These are phyloP conservation scores for Eucriotettix oculatus DNA, from an alignment of 2,888 invertebrate species.

Conservation along the genomic window DNA sequence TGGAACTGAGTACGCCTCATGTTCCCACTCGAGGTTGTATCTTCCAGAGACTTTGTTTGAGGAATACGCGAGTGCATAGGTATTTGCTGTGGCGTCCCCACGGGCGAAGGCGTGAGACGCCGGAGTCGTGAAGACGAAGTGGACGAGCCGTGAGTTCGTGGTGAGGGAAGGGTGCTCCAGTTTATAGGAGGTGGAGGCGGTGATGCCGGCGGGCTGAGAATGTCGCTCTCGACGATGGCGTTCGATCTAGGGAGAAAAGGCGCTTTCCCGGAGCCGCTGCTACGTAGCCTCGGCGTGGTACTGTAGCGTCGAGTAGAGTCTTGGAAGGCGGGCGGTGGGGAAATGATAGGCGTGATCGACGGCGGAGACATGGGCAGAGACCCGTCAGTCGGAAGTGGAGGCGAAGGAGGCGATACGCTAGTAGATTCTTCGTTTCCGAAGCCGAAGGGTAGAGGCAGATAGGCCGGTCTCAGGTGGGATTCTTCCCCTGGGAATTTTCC, in stretches of 20 bases:
- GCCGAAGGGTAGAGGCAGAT: slow-evolving; percentile 8
- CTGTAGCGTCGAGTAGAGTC: slow-evolving; percentile 7
- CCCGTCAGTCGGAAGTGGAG: slow-evolving; percentile 1
- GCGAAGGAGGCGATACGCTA: slow-evolving; percentile 8
- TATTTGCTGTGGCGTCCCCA: slow-evolving; percentile 15
- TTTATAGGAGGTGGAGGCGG: slow-evolving; percentile 18
- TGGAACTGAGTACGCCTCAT: slow-evolving; percentile 37
- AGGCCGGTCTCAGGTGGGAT: slow-evolving; percentile 9
- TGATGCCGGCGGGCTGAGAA: slow-evolving; percentile 32
- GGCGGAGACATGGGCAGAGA: slow-evolving; percentile 34
- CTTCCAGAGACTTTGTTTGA: slow-evolving; percentile 36
- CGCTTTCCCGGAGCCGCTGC: slow-evolving; percentile 26
- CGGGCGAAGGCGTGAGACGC: slow-evolving; percentile 17
- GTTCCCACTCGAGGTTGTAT: slow-evolving; percentile 28
- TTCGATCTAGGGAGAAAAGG: slow-evolving; percentile 35
- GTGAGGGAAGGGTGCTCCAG: neutral
- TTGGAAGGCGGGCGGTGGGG: slow-evolving; percentile 53
- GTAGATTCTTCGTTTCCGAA: slow-evolving; percentile 5
- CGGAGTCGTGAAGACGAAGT: slow-evolving; percentile 18
- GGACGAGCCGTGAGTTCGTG: slow-evolving; percentile 12
- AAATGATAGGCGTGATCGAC: slow-evolving; percentile 49
- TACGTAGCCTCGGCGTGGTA: slow-evolving; percentile 18
- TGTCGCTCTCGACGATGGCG: slow-evolving; percentile 35
- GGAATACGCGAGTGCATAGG: slow-evolving; percentile 23
- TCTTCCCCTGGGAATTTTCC: slow-evolving; percentile 7